Evolutionary conservation across 1,140 invertebrate species (phyloP).

Genomic region (Ganaspis sp.): DNA sequence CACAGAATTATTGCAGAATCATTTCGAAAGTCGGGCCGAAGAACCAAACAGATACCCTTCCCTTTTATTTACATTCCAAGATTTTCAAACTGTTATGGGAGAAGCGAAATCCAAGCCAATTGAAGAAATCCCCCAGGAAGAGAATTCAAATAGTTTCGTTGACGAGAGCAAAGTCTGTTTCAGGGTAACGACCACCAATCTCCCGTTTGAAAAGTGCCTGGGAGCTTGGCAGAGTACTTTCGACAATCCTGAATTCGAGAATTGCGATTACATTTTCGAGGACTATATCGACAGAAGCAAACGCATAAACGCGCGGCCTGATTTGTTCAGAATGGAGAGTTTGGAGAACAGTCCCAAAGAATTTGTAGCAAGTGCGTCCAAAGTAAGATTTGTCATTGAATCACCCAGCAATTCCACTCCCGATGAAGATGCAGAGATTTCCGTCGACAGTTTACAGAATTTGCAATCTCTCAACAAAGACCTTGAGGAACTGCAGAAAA

Average conservation of each 20-base stretch:
- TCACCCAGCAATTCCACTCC: conserved; percentile 45
- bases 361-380: conserved; percentile 49
- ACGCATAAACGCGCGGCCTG: conserved; percentile 37
- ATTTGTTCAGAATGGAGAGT: conserved; percentile 43
- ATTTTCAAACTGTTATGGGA: conserved; percentile 68
- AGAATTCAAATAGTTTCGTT: conserved; percentile 41
- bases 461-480: conserved; percentile 29
- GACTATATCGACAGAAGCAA: conserved; percentile 61
- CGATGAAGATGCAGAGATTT: conserved; percentile 24
- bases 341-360: conserved; percentile 30
- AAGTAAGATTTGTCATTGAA: conserved; percentile 67
- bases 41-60: conserved; percentile 56
- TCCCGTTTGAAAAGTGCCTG: conserved; percentile 68
- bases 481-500: conserved; percentile 3
- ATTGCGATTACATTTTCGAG: conserved; percentile 61
- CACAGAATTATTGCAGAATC: conserved; percentile 34
- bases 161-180: conserved; percentile 61
- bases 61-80: conserved; percentile 67
- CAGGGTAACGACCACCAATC: conserved; percentile 68
- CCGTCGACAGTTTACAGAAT: conserved; percentile 34
- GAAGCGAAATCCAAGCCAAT: conserved; percentile 35
- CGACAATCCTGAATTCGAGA: conserved; percentile 39
- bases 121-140: conserved; percentile 23
- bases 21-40: neutral
- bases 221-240: conserved; percentile 52